Percentiles rank a stretch among this genome's conserved stretches.
Evolutionary conservation across 1,140 invertebrate genomes (phyloP).

Genomic region (Atopsyche davidsoni): DNA sequence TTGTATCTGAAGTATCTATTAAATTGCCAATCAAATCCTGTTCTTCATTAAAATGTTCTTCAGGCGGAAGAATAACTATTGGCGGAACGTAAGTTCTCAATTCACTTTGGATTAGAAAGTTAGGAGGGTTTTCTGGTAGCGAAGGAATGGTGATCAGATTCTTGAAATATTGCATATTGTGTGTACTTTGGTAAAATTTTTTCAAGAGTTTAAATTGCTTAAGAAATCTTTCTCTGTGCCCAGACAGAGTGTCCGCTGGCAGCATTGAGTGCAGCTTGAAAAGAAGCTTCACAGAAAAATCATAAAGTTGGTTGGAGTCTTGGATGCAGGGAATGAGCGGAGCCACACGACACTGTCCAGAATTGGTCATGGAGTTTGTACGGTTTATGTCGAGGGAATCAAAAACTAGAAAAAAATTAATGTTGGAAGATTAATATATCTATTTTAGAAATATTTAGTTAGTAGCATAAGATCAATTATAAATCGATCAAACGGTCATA

Average conservation of each 20-base stretch:
- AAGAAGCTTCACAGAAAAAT: slow-evolving; percentile 92
- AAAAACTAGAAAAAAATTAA: slow-evolving; percentile 69
- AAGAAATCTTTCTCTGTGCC: slow-evolving; percentile 75
- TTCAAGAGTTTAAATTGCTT: slow-evolving; percentile 86
- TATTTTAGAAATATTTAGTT: no score
- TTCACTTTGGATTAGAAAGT: slow-evolving; percentile 81
- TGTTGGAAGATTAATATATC: no score
- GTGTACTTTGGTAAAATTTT: slow-evolving; percentile 88
- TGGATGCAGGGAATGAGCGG: slow-evolving; percentile 97
- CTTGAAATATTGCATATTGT: slow-evolving; percentile 95
- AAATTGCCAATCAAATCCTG: slow-evolving; percentile 62
- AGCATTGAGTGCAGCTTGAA: slow-evolving; percentile 91
- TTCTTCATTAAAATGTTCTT: slow-evolving; percentile 38
- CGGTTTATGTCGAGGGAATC: slow-evolving; percentile 87
- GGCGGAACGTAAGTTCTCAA: slow-evolving; percentile 90
- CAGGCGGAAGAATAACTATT: slow-evolving; percentile 78
- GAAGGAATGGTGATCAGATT: slow-evolving; percentile 90
- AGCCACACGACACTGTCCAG: slow-evolving; percentile 92
- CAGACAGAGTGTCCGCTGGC: slow-evolving; percentile 82
- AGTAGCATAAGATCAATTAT: no score
- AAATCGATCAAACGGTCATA: no score
- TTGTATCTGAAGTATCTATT: slow-evolving; percentile 65
- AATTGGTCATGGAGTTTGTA: slow-evolving; percentile 94
- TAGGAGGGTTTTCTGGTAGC: slow-evolving; percentile 90
- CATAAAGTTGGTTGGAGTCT: slow-evolving; percentile 94